Percentiles rank a stretch among this genome's conserved stretches.
Evolutionary conservation across 2,797 vertebrate genomes (phyloP).

Genomic region (Channa striata): DNA sequence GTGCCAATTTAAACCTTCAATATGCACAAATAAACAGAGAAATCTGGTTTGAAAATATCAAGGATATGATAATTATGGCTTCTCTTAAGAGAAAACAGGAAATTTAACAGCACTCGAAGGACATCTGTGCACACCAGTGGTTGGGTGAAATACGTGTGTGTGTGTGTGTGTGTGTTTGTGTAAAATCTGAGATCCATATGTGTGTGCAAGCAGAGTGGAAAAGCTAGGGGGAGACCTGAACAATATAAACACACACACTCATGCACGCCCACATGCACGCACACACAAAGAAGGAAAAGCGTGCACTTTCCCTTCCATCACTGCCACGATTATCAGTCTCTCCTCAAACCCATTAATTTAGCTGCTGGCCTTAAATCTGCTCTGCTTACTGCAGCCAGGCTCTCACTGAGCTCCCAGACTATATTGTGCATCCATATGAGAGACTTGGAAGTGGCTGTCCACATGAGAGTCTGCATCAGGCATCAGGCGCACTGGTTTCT

Average conservation of each 20-base stretch:
- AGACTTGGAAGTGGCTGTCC: not conserved
- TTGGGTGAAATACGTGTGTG: slow-evolving; percentile 19
- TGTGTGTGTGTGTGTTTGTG: slow-evolving; percentile 26
- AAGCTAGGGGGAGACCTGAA: slow-evolving; percentile 30
- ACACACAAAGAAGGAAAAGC: slow-evolving; percentile 8
- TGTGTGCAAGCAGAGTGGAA: slow-evolving; percentile 27
- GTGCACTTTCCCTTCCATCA: slow-evolving; percentile 31
- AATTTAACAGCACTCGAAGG: slow-evolving; percentile 5
- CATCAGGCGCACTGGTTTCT: not conserved
- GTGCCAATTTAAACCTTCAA: slow-evolving; percentile 65
- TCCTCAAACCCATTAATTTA: slow-evolving; percentile 50
- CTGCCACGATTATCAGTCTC: slow-evolving; percentile 36
- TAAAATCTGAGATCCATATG: slow-evolving; percentile 58
- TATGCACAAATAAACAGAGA: slow-evolving; percentile 62
- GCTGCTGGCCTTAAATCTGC: slow-evolving; percentile 50
- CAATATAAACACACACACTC: slow-evolving; percentile 23
- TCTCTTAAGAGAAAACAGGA: slow-evolving; percentile 15
- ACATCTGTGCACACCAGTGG: slow-evolving; percentile 48
- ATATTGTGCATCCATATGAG: slow-evolving; percentile 2
- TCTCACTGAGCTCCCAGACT: slow-evolving; percentile 23
- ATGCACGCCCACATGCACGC: not conserved
- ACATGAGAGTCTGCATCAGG: not conserved
- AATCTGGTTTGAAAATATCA: slow-evolving; percentile 43
- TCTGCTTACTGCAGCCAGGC: slow-evolving; percentile 27
- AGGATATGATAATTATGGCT: slow-evolving; percentile 39